Evolutionary conservation across 2,797 vertebrate species (phyloP), one percentile per base, ranked within the genome.

Genomic region (Lateolabrax maculatus): DNA sequence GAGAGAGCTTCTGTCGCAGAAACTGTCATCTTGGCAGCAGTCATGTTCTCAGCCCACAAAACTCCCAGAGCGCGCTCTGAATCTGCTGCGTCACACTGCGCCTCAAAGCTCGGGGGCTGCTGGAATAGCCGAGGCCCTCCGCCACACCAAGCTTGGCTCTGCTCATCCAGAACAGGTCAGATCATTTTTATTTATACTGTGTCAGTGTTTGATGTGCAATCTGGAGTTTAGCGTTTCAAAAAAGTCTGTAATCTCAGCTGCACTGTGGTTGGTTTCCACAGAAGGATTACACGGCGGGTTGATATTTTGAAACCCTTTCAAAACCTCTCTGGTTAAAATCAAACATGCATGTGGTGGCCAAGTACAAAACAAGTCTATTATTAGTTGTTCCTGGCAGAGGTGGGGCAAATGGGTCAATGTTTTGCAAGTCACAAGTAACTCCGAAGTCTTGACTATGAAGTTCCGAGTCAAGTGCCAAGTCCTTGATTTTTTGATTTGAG

Each of bases 1-100:
- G 69, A 95, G 94, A 85, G 96, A 97, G 85, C 94, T 97, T 34
- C 84, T 97, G 73, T 95, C 95, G 0, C 94, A 96, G 91, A 97
- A 97, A 81, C 88, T 97, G 72, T 95, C 95, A 0, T 94, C 93
- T 4, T 97, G 96, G 96, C 96, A 97, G 63, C 94, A 95, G 85
- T 96, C 96, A 0, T 97, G 95, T 76, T 92, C 93, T 15, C 96
- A 96, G 84, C 96, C 96, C 16, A 96, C 95, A 4, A 95, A 95
- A 71, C 95, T 97, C 13, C 96, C 96, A 0, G 96, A 96, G 67
- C 93, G 96, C 2, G 96, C 96, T 1, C 89, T 96, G 39, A 96
- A 96, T 63, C 94, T 97, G 87, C 90, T 97, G 77, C 95, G 96
- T 16, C 95, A 95, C 92, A 96, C 96, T 0, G 94, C 95, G 0